Evolutionary conservation across 1,140 invertebrate species (phyloP).

Genomic region (Scaptodrosophila lebanonensis): DNA sequence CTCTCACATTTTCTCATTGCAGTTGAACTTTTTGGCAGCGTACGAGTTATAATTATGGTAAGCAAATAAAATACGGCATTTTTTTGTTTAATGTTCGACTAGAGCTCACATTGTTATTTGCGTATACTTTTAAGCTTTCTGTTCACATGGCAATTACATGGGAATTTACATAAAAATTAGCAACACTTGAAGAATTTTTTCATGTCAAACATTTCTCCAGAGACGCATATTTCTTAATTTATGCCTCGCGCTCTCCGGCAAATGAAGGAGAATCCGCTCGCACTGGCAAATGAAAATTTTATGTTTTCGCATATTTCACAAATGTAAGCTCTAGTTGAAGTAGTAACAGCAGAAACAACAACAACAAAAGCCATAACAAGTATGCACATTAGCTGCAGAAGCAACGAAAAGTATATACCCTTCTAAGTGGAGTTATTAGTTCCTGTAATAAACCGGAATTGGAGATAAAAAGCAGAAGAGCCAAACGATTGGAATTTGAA

Average conservation of each 20-base stretch:
- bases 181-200: slow-evolving; percentile 33
- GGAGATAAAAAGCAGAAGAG: too few relatives aligned
- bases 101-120: too few relatives aligned
- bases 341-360: too few relatives aligned
- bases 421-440: too few relatives aligned
- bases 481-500: too few relatives aligned
- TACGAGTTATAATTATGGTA: slow-evolving; percentile 58
- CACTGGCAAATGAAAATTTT: slow-evolving; percentile 36
- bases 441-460: too few relatives aligned
- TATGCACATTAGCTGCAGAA: too few relatives aligned
- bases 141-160: slow-evolving; percentile 19
- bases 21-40: slow-evolving; percentile 31
- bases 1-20: slow-evolving; percentile 36
- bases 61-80: slow-evolving; percentile 60
- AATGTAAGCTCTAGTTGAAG: too few relatives aligned
- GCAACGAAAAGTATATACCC: too few relatives aligned
- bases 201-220: slow-evolving; percentile 35
- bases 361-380: too few relatives aligned
- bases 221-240: slow-evolving; percentile 67
- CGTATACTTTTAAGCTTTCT: too few relatives aligned
- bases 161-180: slow-evolving; percentile 60
- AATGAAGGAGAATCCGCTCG: not conserved
- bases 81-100: too few relatives aligned
- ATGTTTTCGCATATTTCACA: slow-evolving; percentile 44
- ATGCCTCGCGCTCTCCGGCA: slow-evolving; percentile 36